phyloP scores from a whole-genome alignment of 2,113 vertebrate genomes.

The Haplotaxodon microlepis region DNA sequence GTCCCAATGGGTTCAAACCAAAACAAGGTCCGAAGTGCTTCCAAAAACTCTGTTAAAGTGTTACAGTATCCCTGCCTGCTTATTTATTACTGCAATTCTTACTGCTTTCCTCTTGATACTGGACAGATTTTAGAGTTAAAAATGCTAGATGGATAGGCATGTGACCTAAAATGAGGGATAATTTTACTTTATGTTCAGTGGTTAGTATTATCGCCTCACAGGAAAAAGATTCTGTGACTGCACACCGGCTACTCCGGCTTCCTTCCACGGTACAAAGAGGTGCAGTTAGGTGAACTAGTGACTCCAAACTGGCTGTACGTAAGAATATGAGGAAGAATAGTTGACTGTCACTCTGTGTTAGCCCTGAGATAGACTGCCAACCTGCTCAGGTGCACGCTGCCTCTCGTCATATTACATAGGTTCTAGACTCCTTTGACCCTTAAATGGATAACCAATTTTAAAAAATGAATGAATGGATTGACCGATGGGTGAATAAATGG shows the following conservation, averaged over 20 bases:
- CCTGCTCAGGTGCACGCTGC: not conserved
- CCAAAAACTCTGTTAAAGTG: not conserved
- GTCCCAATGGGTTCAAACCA: not conserved
- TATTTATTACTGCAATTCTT: rapidly evolving
- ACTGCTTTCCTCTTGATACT: not conserved
- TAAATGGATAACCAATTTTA: rapidly evolving
- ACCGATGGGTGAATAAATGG: not conserved
- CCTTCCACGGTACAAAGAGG: not conserved
- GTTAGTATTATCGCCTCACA: not conserved
- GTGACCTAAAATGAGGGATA: not conserved
- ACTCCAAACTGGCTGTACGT: not conserved
- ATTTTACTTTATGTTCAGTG: not conserved
- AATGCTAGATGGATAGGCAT: rapidly evolving
- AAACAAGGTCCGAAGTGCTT: not conserved
- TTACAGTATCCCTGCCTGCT: not conserved
- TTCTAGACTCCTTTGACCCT: not conserved
- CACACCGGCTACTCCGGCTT: not conserved
- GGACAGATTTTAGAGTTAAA: not conserved
- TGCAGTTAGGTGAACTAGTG: not conserved
- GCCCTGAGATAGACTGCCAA: not conserved
- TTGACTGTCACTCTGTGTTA: not conserved
- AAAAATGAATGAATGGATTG: not conserved
- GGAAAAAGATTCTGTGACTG: not conserved
- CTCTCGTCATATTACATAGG: rapidly evolving
- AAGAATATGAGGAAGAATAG: not conserved